Conservation (phyloP, 2,113 vertebrate genomes). For the Barbus barbus region DNA sequence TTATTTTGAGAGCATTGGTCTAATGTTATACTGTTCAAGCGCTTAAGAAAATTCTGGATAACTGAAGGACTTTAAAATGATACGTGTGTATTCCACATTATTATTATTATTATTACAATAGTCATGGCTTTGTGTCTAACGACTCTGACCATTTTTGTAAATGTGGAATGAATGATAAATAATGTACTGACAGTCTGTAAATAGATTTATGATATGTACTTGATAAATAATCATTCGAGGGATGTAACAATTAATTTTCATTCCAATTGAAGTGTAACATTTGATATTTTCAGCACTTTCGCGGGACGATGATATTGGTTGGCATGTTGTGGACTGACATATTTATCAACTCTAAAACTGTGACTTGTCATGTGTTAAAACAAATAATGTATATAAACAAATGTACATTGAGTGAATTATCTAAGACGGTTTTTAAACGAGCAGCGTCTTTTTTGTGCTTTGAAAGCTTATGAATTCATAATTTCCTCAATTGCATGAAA, state of each 20-base stretch:
- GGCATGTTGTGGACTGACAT: constrained; percentile 43
- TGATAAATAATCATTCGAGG: constrained; percentile 26
- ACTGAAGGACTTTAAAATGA: background rate
- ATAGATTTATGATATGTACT: constrained; percentile 38
- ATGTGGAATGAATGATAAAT: constrained; percentile 40
- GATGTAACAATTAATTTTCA: constrained; percentile 29
- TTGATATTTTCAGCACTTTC: constrained; percentile 41
- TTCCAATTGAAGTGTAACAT: constrained; percentile 22
- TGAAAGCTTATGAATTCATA: background rate
- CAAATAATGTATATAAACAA: constrained; percentile 44
- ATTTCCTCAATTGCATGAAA: background rate
- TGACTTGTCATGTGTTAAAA: constrained; percentile 46
- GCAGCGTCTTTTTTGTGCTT: background rate
- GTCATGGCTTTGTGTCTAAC: constrained; percentile 5
- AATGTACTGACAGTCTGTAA: constrained; percentile 61
- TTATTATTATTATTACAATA: constrained; percentile 49
- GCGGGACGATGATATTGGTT: constrained; percentile 31
- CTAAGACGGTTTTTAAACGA: constrained; percentile 37
- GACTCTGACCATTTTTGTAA: constrained; percentile 29
- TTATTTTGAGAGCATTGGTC: constrained; percentile 31
- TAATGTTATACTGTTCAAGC: constrained; percentile 25
- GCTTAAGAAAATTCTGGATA: constrained; percentile 29
- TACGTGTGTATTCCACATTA: constrained; percentile 27
- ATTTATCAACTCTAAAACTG: constrained; percentile 47
- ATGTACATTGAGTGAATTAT: constrained; percentile 54